Percentiles rank a stretch among this genome's conserved stretches.
Evolutionary conservation across 2,888 invertebrate genomes (phyloP).

Genomic region (Blastobasis lacticolella): DNA sequence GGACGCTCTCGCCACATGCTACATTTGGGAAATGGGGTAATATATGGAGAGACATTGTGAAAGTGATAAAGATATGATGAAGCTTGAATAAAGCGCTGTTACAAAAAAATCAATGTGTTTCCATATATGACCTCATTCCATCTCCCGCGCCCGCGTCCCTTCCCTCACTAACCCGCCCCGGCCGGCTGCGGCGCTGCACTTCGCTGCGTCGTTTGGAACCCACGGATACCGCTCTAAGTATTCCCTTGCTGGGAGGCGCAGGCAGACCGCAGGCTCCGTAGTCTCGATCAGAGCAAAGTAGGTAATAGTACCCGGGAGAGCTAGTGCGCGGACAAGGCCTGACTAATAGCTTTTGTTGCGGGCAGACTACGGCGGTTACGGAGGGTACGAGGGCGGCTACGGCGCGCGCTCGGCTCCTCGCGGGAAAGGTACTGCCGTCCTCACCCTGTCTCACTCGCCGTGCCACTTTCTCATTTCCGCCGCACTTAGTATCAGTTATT

Average conservation of each 20-base stretch:
- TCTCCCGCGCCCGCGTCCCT: slow-evolving; percentile 34
- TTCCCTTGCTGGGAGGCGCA: no score
- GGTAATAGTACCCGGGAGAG: no score
- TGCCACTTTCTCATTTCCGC: background rate
- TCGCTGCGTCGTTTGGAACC: no score
- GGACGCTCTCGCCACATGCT: slow-evolving; percentile 69
- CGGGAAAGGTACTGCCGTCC: slow-evolving; percentile 84
- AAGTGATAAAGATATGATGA: slow-evolving; percentile 74
- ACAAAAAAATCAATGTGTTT: slow-evolving; percentile 80
- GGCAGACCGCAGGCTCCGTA: no score
- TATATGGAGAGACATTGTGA: slow-evolving; percentile 81
- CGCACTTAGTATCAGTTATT: background rate
- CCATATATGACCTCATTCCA: slow-evolving; percentile 71
- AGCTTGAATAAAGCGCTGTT: slow-evolving; percentile 80
- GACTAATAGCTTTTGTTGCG: slow-evolving; percentile 73
- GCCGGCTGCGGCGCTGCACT: slow-evolving; percentile 35
- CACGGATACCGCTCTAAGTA: no score
- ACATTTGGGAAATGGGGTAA: slow-evolving; percentile 80
- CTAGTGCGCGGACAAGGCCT: no score
- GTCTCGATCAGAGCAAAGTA: no score
- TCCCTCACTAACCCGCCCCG: slow-evolving; percentile 21
- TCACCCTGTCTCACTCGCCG: slow-evolving; percentile 14
- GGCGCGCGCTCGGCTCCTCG: slow-evolving; percentile 90
- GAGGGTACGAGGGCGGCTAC: slow-evolving; percentile 92
- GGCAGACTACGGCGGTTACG: slow-evolving; percentile 90